Conservation (phyloP, 2,113 vertebrate genomes). For the Lophura nycthemera region DNA sequence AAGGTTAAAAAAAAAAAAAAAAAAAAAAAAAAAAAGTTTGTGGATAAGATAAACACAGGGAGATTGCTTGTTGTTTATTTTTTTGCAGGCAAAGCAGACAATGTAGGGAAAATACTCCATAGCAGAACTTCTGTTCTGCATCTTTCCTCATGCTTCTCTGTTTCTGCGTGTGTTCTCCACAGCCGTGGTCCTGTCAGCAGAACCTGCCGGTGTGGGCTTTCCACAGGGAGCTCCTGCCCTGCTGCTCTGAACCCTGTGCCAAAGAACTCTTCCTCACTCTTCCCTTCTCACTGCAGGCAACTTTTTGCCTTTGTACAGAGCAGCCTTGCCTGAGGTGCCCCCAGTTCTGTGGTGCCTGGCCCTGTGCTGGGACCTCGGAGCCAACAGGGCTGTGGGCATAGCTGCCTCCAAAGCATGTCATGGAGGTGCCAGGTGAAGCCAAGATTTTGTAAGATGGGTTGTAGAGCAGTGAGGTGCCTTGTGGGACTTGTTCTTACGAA, state of each 20-base stretch:
- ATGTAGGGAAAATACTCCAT: not conserved
- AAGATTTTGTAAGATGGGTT: not conserved
- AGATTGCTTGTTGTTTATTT: not conserved
- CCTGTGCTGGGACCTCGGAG: not conserved
- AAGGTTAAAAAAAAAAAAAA: not conserved
- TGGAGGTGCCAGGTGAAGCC: fast-evolving
- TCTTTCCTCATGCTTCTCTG: not conserved
- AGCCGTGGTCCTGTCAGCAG: not conserved
- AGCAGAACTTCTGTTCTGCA: not conserved
- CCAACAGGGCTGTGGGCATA: not conserved
- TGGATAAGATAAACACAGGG: not conserved
- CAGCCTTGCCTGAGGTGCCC: not conserved
- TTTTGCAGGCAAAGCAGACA: not conserved
- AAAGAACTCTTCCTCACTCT: not conserved
- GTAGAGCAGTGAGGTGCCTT: not conserved
- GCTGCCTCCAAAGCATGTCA: fast-evolving
- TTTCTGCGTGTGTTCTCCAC: not conserved
- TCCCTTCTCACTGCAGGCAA: not conserved
- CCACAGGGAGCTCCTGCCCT: not conserved
- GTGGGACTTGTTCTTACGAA: not conserved
- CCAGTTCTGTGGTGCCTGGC: not conserved
- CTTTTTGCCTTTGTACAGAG: not conserved
- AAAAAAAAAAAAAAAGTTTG: not conserved
- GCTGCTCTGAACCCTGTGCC: not conserved
- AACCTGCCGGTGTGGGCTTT: not conserved